Evolutionary conservation across 1,140 invertebrate genomes (phyloP).

Genomic region (Venustaconcha ellipsiformis): DNA sequence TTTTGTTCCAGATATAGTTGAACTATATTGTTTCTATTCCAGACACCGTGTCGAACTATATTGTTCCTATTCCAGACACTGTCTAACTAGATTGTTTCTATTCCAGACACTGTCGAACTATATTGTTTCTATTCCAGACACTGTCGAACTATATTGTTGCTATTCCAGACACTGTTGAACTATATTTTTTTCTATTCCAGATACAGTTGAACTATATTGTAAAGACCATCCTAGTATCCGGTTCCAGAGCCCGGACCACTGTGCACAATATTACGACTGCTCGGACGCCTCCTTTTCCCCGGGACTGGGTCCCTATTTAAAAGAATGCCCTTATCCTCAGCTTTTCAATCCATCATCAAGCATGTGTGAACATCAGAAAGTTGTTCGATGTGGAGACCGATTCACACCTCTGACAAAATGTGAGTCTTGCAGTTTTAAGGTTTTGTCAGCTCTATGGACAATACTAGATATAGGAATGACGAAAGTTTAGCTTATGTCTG

Average conservation of each 20-base stretch:
- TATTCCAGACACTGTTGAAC: too few relatives aligned
- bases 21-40: not conserved
- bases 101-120: not conserved
- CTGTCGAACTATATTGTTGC: too few relatives aligned
- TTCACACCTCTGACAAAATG: constrained; percentile 37
- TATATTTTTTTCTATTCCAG: constrained; percentile 20
- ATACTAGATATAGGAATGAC: too few relatives aligned
- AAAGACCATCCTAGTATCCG: constrained; percentile 42
- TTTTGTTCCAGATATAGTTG: not conserved
- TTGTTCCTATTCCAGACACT: constrained; percentile 29
- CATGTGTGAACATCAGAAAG: constrained; percentile 23
- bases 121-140: too few relatives aligned
- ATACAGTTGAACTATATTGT: constrained; percentile 42
- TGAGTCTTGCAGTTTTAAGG: constrained; percentile 15
- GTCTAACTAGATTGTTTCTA: constrained; percentile 37
- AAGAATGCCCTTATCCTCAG: constrained; percentile 49
- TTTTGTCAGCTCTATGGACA: too few relatives aligned
- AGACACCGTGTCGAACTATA: not conserved
- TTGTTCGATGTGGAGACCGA: constrained; percentile 30
- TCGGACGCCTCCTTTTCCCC: constrained; percentile 25
- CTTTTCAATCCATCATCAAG: constrained; percentile 42
- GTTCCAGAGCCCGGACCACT: constrained; percentile 42
- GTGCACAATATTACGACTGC: constrained; percentile 53
- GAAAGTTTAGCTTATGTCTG: too few relatives aligned
- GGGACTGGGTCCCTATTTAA: constrained; percentile 34